Evolutionary conservation across 1,140 invertebrate genomes (phyloP), one percentile per base, ranked within the genome.

Genomic region (Drosophila auraria): DNA sequence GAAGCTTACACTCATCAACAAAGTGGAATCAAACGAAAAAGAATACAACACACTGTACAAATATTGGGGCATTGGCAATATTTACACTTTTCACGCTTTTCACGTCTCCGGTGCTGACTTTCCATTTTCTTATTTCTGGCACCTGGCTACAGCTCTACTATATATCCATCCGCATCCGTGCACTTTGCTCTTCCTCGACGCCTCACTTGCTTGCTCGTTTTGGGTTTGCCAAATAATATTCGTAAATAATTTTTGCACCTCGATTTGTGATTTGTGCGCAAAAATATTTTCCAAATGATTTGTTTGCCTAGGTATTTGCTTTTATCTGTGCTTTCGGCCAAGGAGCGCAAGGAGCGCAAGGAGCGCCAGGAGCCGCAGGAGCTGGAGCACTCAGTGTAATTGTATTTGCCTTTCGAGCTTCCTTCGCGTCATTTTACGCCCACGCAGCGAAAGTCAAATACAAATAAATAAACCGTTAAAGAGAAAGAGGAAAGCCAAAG

Each of bases 231-330:
- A 79, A 86, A 87, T 87, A 87, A 87, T 83, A 87, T 89, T 80
- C 81, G 78, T 87, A 84, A 89, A 87, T 87, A 89, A 74, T 74
- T 87, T 89, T 87, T 84, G 61, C 83, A 89, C 83, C 83, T 87
- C 80, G 77, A 87, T 38, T 56, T 87, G 81, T 83, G 84, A 89
- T 89, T 89, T 80, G 75, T 87, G 83, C 62, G 69, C 71, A 78
- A 87, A 87, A 87, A 87, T 84, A 78, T 87, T 87, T 87, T 79
- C 78, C 83, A 87, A 87, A 87, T 87, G 83, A 87, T 87, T 87
- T 87, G 83, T 87, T 87, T 89, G 82, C 81, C 87, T 75, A 73
- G 62, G 77, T 87, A 83, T 87, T 87, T 87, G 83, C 83, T 80
- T 87, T 87, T 89, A 87, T 87, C 83, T 83, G 81, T 78, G 63